Conservation (phyloP, 2,888 invertebrate genomes). For the Tachina grossa region DNA sequence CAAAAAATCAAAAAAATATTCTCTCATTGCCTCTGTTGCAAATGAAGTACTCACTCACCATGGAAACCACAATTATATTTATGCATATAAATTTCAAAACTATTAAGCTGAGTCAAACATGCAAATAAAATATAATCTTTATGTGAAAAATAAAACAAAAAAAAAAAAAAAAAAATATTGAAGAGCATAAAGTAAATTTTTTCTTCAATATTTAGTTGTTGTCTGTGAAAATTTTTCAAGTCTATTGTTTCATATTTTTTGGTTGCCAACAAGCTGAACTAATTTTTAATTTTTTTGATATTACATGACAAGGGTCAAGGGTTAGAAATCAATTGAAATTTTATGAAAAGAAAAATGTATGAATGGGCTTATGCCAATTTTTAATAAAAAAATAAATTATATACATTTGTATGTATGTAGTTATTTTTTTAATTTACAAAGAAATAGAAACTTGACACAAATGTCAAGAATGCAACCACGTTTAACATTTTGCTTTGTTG, state of each 20-base stretch:
- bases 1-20: neutral
- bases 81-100: no score
- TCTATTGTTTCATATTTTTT: neutral
- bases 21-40: neutral
- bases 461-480: neutral
- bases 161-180: no score
- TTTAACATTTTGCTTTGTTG: neutral
- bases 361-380: neutral
- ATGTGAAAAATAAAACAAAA: no score
- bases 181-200: no score
- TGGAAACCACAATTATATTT: no score
- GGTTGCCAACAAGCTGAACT: neutral
- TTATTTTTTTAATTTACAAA: neutral
- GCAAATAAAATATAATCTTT: no score
- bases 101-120: no score
- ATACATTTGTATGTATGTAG: neutral
- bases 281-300: neutral
- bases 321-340: neutral
- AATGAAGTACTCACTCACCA: neutral
- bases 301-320: constrained; percentile 1
- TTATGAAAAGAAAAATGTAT: no score
- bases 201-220: no score
- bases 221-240: neutral
- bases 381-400: neutral
- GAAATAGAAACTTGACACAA: constrained; percentile 12